These are phyloP conservation scores for Escarpia spicata DNA, from an alignment of 2,888 invertebrate genomes.

Conservation along the genomic window DNA sequence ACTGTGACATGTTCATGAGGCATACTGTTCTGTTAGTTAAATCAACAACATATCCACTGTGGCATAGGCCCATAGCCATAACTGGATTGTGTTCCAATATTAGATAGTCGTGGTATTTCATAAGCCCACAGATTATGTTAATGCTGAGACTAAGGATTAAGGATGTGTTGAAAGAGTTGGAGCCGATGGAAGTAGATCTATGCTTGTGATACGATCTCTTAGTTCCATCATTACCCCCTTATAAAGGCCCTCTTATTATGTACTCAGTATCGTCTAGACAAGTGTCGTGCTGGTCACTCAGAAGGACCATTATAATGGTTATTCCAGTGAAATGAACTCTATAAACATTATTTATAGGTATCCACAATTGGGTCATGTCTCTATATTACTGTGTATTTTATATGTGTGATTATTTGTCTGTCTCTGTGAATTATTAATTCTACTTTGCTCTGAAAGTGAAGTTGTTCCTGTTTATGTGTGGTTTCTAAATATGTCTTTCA, in stretches of 20 bases:
- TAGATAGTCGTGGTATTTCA: background rate
- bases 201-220: background rate
- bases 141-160: background rate
- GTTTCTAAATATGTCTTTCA: background rate
- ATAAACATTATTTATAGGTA: background rate
- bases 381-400: background rate
- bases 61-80: too few relatives aligned
- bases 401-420: background rate
- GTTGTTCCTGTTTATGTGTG: background rate
- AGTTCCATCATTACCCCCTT: background rate
- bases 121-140: background rate
- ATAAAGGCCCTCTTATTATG: background rate
- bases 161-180: background rate
- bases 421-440: background rate
- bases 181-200: background rate
- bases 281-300: background rate
- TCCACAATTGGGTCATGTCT: background rate
- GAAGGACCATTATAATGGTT: background rate
- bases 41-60: too few relatives aligned
- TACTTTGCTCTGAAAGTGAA: background rate
- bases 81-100: background rate
- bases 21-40: too few relatives aligned
- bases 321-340: background rate
- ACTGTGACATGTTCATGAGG: too few relatives aligned
- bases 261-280: background rate